Conservation (phyloP, 1,140 invertebrate genomes). For the Oncopeltus fasciatus region DNA sequence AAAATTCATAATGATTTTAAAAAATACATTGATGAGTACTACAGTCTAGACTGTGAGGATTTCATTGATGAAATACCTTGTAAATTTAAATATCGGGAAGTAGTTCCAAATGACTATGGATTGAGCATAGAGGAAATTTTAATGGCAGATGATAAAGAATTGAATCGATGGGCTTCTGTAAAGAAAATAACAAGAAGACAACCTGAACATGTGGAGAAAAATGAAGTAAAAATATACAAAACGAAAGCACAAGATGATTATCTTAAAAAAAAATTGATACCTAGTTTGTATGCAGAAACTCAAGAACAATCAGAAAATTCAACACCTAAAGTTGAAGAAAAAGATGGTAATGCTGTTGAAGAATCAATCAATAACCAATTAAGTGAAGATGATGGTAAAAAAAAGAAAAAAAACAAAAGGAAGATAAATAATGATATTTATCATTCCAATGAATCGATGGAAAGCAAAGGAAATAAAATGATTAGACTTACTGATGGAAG, state of each 20-base stretch:
- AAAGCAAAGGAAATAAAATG: too few relatives aligned
- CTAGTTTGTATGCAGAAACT: conserved; percentile 47
- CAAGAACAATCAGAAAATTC: too few relatives aligned
- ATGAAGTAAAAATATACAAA: conserved; percentile 60
- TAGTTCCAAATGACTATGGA: conserved; percentile 80
- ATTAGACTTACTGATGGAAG: too few relatives aligned
- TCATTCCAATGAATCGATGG: too few relatives aligned
- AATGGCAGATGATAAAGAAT: conserved; percentile 74
- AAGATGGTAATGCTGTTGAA: too few relatives aligned
- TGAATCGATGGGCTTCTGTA: conserved; percentile 88
- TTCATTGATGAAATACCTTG: conserved; percentile 80
- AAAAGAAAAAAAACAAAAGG: too few relatives aligned
- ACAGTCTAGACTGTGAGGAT: conserved; percentile 88
- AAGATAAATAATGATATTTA: too few relatives aligned
- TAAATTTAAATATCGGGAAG: conserved; percentile 83
- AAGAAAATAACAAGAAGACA: conserved; percentile 76
- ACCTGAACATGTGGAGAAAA: conserved; percentile 59
- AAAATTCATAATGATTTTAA: conserved; percentile 55
- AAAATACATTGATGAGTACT: conserved; percentile 88
- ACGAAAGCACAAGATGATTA: conserved; percentile 55
- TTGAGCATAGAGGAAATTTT: conserved; percentile 83
- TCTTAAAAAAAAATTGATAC: conserved; percentile 70
- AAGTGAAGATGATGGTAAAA: too few relatives aligned
- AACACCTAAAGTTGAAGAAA: too few relatives aligned
- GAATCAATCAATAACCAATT: too few relatives aligned